Base-by-base conservation (phyloP, 2,888 invertebrate species). In the Cephus sareptanus region DNA sequence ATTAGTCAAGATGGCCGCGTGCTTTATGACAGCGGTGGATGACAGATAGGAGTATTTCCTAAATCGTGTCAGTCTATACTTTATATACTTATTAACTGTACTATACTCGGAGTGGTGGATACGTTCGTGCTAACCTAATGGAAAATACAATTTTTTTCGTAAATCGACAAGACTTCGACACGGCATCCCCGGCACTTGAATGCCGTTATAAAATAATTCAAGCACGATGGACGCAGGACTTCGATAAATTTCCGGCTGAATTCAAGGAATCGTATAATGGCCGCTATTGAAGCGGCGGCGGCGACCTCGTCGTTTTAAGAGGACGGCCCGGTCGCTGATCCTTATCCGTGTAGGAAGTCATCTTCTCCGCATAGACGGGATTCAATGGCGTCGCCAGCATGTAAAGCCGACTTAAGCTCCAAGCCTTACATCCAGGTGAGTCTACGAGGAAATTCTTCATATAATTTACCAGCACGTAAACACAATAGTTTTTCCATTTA, bases 321-420 rank as follows among this genome's bases (percentile, higher is more conserved):
- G 82, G 82, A 83, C 84, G 81, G 83, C 82, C 83, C 83, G 81
- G 81, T 84, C 74, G 80, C 76, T 23, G 85, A 85, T 85, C 56
- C 80, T 83, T 85, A 85, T 85, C 85, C 85, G 84, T 83, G 80
- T 85, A 85, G 85, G 85, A 85, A 85, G 85, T 85, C 85, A 82
- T 84, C 83, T 81, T 71, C 71, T 31, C 33, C 9, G 56, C 56
- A 56, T 56, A 56, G 56, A 56, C 56, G 56, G 56, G 56, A 56
- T 56, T 56, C 56, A 56, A 56, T 56, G 23, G 56, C 56, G 56
- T 56, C 56, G 56, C 56, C 56, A 56, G 56, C 23, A 56, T 56
- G 56, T 56, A 23, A 23, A 56, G 23, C 9, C 56, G 56, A 23
- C 56, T 56, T 23, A 56, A 56, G 56, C 56, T 56, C 23, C 2